Evolutionary conservation across 2,797 vertebrate genomes (phyloP), one percentile per base, ranked within the genome.

Genomic region (Hypotaenidia okinawae): DNA sequence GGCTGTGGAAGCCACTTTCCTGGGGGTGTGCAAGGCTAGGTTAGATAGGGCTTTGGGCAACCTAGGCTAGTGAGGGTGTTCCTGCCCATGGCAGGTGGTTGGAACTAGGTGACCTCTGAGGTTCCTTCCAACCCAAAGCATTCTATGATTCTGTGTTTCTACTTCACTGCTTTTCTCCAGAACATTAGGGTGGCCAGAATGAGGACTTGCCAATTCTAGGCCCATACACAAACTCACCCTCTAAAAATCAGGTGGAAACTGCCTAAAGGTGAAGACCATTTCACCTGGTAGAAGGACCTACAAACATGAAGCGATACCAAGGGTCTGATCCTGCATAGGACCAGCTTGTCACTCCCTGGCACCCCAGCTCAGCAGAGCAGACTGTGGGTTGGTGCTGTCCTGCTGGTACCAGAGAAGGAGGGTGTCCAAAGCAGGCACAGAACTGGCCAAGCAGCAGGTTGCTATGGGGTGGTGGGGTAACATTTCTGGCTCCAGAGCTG

Each of bases 341-440:
- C 10, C 30, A 32, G 2, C 18, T 37, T 19, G 11, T 37, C n/a
- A 23, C 69, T n/a, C 30, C 49, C 39, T n/a, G 49, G 5, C 33
- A 3, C 5, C 32, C 25, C 2, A 1, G 25, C 35, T 39, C 28
- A 67, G 54, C 35, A 57, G 66, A 77, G 59, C 70, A 57, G n/a
- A n/a, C 5, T 2, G 0, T 1, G 6, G 14, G 18, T 3, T 33
- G 25, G n/a, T 41, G 39, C 32, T 76, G 14, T 9, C 32, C 55
- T 22, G 15, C 16, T 5, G 16, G n/a, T 18, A 13, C 43, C 8
- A 43, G 33, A 4, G 7, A 32, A 55, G 47, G 33, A 32, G 14
- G 33, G 32, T 1, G 1, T 6, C 47, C 55, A 23, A 13, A 13
- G 10, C 0, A 5, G 35, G 2, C 10, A 11, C 25, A 19, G 11